Conservation (phyloP, 2,113 vertebrate species). For the Chaetodon trifascialis region DNA sequence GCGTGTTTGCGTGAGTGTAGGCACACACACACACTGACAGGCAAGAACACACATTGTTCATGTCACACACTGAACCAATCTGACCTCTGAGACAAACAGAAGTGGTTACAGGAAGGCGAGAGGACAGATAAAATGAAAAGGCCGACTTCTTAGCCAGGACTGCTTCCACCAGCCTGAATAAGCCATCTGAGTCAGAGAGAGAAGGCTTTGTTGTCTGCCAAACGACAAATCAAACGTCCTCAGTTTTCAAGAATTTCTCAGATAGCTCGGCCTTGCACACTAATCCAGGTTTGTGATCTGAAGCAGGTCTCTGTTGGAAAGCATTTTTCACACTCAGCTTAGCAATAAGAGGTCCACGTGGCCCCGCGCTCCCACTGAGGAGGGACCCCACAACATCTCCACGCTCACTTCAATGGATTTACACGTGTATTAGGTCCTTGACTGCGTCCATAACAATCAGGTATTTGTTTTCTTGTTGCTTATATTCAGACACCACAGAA, state of each 20-base stretch:
- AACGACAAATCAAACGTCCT: constrained; percentile 20
- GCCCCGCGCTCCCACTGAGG: not conserved
- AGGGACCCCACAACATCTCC: not conserved
- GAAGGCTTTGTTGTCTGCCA: constrained; percentile 4
- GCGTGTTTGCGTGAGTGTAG: constrained; percentile 1
- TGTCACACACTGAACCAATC: not conserved
- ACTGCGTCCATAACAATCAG: not conserved
- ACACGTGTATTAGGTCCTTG: not conserved
- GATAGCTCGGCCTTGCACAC: constrained; percentile 2
- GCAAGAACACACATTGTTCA: constrained; percentile 20
- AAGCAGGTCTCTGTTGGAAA: constrained; percentile 21
- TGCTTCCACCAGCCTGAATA: not conserved
- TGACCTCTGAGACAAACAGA: constrained; percentile 27
- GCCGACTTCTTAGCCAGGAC: not conserved
- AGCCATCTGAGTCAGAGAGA: not conserved
- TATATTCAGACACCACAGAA: not conserved
- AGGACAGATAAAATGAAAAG: not conserved
- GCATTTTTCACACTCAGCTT: constrained; percentile 45
- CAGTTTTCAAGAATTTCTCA: constrained; percentile 23
- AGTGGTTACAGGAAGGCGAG: constrained; percentile 16
- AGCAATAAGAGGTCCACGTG: constrained; percentile 8
- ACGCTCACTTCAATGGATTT: constrained; percentile 1
- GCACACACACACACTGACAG: not conserved
- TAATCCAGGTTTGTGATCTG: constrained; percentile 30
- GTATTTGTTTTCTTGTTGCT: not conserved